Evolutionary conservation across 2,888 invertebrate genomes (phyloP).

Genomic region (Nomada ferruginata): DNA sequence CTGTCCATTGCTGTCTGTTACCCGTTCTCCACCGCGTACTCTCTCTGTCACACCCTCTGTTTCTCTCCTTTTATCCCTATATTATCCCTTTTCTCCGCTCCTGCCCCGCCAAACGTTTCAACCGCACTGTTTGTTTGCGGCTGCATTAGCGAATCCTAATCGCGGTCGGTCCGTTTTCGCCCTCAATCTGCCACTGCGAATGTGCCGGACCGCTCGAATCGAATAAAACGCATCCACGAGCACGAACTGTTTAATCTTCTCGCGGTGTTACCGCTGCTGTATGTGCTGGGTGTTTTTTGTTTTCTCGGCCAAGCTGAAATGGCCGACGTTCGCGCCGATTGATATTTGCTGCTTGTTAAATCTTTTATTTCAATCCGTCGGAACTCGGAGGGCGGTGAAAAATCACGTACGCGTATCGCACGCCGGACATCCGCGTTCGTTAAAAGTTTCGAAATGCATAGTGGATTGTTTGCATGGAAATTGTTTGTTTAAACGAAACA

Average conservation of each 20-base stretch:
- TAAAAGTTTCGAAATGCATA: not conserved
- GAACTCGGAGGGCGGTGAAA: not conserved
- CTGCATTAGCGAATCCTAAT: conserved; percentile 72
- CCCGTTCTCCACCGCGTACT: not conserved
- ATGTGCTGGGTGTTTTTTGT: not conserved
- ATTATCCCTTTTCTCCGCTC: conserved; percentile 1
- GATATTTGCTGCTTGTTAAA: conserved; percentile 10
- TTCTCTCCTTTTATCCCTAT: not conserved
- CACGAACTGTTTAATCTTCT: conserved; percentile 40
- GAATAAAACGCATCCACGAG: conserved; percentile 60
- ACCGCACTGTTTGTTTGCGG: conserved; percentile 73
- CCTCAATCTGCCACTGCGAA: conserved; percentile 65
- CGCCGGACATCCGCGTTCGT: not conserved
- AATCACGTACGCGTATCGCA: not conserved
- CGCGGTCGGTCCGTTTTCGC: conserved; percentile 68
- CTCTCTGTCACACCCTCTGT: not conserved
- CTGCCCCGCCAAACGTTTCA: conserved; percentile 40
- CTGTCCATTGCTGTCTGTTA: conserved; percentile 22
- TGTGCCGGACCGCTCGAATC: conserved; percentile 56
- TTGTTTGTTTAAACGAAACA: not conserved
- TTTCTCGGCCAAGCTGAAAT: not conserved
- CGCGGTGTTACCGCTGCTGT: conserved; percentile 27
- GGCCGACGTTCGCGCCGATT: not conserved
- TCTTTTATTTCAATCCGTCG: conserved; percentile 10
- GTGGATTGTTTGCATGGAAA: not conserved